These are phyloP conservation scores for Amblyjoppa proteus DNA, from an alignment of 2,888 invertebrate species.

Conservation along the genomic window DNA sequence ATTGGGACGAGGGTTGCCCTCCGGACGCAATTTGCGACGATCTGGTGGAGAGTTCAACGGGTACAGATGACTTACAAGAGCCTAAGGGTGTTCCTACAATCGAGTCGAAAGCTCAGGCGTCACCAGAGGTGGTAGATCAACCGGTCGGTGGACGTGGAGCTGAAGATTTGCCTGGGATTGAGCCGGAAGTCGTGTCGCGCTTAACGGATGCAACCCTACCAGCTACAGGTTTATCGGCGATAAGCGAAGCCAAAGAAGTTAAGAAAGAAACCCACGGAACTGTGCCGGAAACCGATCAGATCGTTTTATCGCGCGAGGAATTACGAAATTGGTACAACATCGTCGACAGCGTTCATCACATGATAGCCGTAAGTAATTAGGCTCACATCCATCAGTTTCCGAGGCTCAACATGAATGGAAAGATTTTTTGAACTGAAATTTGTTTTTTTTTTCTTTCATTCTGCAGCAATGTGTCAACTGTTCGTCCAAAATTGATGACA, in stretches of 20 bases:
- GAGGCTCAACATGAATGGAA: neutral
- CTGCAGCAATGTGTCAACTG: conserved; percentile 71
- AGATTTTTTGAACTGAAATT: neutral
- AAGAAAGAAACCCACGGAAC: neutral
- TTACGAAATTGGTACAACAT: conserved; percentile 67
- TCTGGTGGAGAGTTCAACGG: conserved; percentile 55
- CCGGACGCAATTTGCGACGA: conserved; percentile 70
- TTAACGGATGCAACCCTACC: neutral
- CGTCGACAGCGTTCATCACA: conserved; percentile 50
- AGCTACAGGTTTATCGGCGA: neutral
- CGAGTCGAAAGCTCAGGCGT: conserved; percentile 32
- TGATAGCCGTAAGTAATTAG: conserved; percentile 52
- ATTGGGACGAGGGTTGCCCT: conserved; percentile 64
- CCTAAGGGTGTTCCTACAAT: neutral
- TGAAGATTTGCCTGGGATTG: conserved; percentile 16
- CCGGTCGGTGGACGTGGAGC: conserved; percentile 13
- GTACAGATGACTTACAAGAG: conserved; percentile 21
- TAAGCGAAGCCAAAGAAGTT: neutral
- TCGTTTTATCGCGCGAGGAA: conserved; percentile 63
- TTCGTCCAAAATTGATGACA: conserved; percentile 54
- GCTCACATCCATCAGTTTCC: neutral
- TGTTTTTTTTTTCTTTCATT: neutral
- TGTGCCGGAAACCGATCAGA: conserved; percentile 25
- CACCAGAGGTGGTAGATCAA: conserved; percentile 44
- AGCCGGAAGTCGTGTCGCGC: conserved; percentile 8